Evolutionary conservation across 2,797 vertebrate species (phyloP).

Genomic region (Distichodus sexfasciatus): DNA sequence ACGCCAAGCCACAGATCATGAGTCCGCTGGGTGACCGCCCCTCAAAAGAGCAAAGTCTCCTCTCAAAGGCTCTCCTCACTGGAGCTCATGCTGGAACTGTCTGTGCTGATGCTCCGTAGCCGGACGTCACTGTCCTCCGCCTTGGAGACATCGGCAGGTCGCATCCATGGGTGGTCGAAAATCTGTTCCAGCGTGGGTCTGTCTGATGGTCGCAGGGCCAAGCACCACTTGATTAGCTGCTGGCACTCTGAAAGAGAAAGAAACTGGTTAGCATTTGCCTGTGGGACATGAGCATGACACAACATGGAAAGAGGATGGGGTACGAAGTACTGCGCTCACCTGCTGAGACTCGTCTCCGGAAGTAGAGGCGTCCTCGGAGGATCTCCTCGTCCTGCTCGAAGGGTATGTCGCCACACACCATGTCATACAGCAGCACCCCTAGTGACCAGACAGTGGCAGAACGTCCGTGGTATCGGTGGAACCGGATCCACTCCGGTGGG

Average conservation of each 20-base stretch:
- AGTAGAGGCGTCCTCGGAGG: conserved; percentile 86
- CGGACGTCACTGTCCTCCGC: conserved; percentile 83
- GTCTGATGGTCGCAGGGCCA: conserved; percentile 92
- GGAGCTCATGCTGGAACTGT: conserved; percentile 93
- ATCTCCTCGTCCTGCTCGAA: conserved; percentile 98
- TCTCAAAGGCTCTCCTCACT: conserved; percentile 93
- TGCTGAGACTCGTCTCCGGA: conserved; percentile 88
- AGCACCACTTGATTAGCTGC: conserved; percentile 94
- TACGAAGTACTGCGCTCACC: conserved; percentile 78
- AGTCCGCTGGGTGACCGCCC: conserved; percentile 58
- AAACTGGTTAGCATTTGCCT: neutral
- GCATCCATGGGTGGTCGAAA: conserved; percentile 92
- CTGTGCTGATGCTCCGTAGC: conserved; percentile 84
- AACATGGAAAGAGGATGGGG: neutral
- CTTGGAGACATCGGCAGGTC: conserved; percentile 75
- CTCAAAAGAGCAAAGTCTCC: conserved; percentile 57
- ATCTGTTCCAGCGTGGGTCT: conserved; percentile 95
- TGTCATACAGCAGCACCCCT: conserved; percentile 93
- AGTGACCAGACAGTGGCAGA: conserved; percentile 95
- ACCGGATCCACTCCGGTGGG: conserved; percentile 95
- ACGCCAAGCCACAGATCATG: conserved; percentile 62
- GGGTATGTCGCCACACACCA: conserved; percentile 97
- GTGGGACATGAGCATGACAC: neutral
- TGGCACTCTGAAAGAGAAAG: conserved; percentile 82
- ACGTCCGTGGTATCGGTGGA: conserved; percentile 93